Conservation (phyloP, 37 sponge, comb jelly and placozoan genomes). For the Oscarella lobularis region DNA sequence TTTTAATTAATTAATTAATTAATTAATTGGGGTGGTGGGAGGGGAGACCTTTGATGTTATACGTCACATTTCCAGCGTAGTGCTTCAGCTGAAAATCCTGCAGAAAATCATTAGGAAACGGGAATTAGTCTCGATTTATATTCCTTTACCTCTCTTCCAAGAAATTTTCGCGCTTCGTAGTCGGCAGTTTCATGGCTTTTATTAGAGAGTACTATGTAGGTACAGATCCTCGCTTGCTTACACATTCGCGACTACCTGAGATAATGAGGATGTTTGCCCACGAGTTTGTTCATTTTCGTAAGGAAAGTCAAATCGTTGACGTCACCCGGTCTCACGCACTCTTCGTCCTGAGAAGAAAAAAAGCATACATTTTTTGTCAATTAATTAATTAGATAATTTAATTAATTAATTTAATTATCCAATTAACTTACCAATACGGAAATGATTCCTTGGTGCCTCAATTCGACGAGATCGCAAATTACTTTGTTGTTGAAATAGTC, state of each 20-base stretch:
- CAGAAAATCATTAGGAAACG: neutral
- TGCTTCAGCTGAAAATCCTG: constrained; percentile 60
- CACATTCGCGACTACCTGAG: too few species aligned
- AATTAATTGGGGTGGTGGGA: constrained; percentile 13
- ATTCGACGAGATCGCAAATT: constrained; percentile 72
- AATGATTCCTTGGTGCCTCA: constrained; percentile 64
- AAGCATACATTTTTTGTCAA: neutral
- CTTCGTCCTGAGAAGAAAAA: constrained; percentile 40
- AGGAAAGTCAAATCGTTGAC: constrained; percentile 58
- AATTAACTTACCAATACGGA: constrained; percentile 31
- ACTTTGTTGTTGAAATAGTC: constrained; percentile 79
- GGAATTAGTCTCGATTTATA: too few species aligned
- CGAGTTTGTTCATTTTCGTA: constrained; percentile 24
- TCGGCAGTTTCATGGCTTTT: too few species aligned
- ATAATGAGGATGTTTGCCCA: constrained; percentile 50
- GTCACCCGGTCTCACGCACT: constrained; percentile 63
- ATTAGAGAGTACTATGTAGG: too few species aligned
- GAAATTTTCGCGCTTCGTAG: too few species aligned
- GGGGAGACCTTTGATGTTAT: constrained; percentile 32
- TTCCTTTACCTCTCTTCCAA: too few species aligned
- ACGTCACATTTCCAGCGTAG: constrained; percentile 73
- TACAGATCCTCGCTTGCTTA: too few species aligned
- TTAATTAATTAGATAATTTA: neutral
- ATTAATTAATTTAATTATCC: neutral
- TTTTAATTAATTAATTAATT: neutral